A percentile compares a stretch with the other conserved stretches of the same genome.
Conservation (phyloP, 2,888 invertebrate genomes). For the Tortricodes alternella region DNA sequence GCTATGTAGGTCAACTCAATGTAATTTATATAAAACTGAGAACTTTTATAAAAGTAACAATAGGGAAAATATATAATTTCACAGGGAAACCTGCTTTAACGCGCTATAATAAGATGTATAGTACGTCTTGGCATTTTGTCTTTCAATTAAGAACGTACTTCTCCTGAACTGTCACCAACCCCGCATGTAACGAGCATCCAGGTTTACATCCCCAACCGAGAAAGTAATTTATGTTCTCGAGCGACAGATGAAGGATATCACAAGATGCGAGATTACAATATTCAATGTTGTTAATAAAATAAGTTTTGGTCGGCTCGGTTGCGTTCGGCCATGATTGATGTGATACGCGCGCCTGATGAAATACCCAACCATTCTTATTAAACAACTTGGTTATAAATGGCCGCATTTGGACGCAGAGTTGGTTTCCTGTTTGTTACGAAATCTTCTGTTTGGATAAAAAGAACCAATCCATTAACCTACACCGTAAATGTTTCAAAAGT, state of each 20-base stretch:
- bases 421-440: slow-evolving; percentile 21
- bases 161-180: neutral
- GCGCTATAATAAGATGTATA: too few species aligned
- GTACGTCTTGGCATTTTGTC: too few species aligned
- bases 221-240: slow-evolving; percentile 26
- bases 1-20: too few species aligned
- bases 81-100: too few species aligned
- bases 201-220: slow-evolving; percentile 5
- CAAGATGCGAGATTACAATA: slow-evolving; percentile 9
- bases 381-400: slow-evolving; percentile 24
- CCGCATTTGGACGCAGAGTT: neutral
- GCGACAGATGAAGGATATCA: slow-evolving; percentile 25
- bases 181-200: neutral
- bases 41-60: too few species aligned
- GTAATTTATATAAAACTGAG: too few species aligned
- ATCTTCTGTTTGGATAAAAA: neutral
- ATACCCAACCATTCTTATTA: slow-evolving; percentile 26
- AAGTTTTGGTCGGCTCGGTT: slow-evolving; percentile 6
- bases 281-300: slow-evolving; percentile 20
- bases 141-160: neutral
- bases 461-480: slow-evolving; percentile 14
- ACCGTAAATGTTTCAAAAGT: too few species aligned
- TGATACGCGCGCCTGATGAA: slow-evolving; percentile 5
- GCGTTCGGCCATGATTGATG: slow-evolving; percentile 16
- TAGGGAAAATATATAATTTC: too few species aligned